Conservation (phyloP, 2,888 invertebrate genomes). For the Dolichomitus sp. region DNA sequence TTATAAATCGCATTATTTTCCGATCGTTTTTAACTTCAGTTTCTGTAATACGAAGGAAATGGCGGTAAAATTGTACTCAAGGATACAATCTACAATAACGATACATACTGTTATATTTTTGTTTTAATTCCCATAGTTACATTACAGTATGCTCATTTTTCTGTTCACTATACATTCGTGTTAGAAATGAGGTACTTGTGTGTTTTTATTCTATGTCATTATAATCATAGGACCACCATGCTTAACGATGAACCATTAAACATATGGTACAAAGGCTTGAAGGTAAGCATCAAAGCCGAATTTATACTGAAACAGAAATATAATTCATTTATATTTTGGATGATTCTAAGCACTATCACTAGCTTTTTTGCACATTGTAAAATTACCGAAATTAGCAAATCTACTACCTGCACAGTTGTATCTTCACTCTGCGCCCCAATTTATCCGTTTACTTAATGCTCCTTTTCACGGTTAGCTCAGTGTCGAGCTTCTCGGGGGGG, state of each 20-base stretch:
- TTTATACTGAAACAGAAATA: not conserved
- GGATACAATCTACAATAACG: not conserved
- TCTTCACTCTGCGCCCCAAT: not conserved
- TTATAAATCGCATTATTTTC: not conserved
- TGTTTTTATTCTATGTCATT: not conserved
- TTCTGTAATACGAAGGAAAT: not conserved
- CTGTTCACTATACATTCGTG: not conserved
- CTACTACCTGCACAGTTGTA: not conserved
- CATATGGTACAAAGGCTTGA: too few species aligned
- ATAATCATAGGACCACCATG: too few species aligned
- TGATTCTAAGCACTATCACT: not conserved
- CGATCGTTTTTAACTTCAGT: not conserved
- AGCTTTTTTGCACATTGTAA: not conserved
- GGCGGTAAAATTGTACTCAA: not conserved
- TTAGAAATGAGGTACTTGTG: too few species aligned
- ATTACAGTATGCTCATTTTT: not conserved
- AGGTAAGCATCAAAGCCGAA: not conserved
- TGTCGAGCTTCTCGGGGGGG: slow-evolving; percentile 5
- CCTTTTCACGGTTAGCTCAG: not conserved
- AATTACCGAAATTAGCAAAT: not conserved
- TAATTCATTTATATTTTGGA: not conserved
- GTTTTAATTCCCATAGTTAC: not conserved
- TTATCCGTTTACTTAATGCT: slow-evolving; percentile 9
- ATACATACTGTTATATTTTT: not conserved
- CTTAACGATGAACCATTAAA: too few species aligned